These are phyloP conservation scores for Phocides pigmalion DNA, from an alignment of 1,140 invertebrate species.

Conservation along the genomic window DNA sequence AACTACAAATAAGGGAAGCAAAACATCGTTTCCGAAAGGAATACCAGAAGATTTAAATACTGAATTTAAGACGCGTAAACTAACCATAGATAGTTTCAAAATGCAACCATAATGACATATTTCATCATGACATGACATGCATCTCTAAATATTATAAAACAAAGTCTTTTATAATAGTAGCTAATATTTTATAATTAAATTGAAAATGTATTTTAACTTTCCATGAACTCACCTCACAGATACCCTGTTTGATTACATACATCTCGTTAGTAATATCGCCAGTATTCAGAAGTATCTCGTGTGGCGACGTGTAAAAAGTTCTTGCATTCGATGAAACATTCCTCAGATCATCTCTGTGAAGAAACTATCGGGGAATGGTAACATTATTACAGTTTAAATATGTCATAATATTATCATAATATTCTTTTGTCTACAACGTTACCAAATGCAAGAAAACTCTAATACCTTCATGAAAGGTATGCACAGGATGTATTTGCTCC, in stretches of 20 bases:
- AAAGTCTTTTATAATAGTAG: too few species aligned
- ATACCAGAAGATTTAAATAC: too few species aligned
- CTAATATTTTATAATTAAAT: not conserved
- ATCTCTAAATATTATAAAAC: too few species aligned
- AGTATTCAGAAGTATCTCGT: constrained; percentile 75
- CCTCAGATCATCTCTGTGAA: constrained; percentile 64
- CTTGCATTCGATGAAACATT: constrained; percentile 57
- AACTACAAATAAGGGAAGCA: too few species aligned
- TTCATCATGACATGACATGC: too few species aligned
- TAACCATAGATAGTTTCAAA: too few species aligned
- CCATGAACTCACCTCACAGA: constrained; percentile 64
- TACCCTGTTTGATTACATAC: constrained; percentile 76
- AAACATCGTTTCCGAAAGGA: too few species aligned
- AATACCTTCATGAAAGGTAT: constrained; percentile 70
- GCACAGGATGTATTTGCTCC: constrained; percentile 63
- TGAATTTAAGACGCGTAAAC: too few species aligned
- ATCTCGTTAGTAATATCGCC: constrained; percentile 77
- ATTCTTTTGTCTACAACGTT: too few species aligned
- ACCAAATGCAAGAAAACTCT: not conserved
- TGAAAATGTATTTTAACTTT: not conserved
- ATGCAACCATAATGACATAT: too few species aligned
- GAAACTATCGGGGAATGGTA: constrained; percentile 37
- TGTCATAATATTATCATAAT: too few species aligned
- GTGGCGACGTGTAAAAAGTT: constrained; percentile 67
- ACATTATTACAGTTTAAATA: too few species aligned